These are phyloP conservation scores for Folsomia manolachei DNA, from an alignment of 2,888 invertebrate species.

Conservation along the genomic window DNA sequence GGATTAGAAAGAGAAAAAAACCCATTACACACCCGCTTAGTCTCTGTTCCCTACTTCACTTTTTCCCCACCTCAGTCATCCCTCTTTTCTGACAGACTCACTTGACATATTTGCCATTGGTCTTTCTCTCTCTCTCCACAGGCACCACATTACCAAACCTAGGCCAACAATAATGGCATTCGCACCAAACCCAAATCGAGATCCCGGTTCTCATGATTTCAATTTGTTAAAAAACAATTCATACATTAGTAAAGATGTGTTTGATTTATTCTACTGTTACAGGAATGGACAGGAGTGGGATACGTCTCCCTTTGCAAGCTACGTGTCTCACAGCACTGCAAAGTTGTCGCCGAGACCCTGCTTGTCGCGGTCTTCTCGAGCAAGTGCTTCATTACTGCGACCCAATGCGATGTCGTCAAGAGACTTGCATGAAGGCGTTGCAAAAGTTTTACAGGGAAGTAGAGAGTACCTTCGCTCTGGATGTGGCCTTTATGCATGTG, in stretches of 20 bases:
- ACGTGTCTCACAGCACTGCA: conserved; percentile 84
- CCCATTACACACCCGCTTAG: conserved; percentile 2
- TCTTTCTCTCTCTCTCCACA: no score
- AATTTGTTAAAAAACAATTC: no score
- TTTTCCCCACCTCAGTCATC: neutral
- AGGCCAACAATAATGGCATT: neutral
- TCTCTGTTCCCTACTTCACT: neutral
- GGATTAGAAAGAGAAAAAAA: conserved; percentile 6
- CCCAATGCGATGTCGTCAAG: conserved; percentile 71
- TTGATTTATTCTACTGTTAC: neutral
- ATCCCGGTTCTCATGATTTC: neutral
- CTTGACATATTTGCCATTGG: neutral
- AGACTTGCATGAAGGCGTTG: conserved; percentile 82
- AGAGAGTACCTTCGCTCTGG: conserved; percentile 76
- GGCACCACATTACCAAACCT: no score
- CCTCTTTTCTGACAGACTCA: neutral
- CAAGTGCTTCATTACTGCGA: conserved; percentile 84
- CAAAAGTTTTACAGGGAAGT: conserved; percentile 80
- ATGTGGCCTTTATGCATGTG: conserved; percentile 89
- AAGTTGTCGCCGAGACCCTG: conserved; percentile 75
- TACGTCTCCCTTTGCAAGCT: conserved; percentile 62
- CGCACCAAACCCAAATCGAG: neutral
- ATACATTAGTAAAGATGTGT: no score
- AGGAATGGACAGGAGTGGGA: neutral
- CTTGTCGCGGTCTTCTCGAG: conserved; percentile 73